These are phyloP conservation scores for Chrysotoxum bicinctum DNA, from an alignment of 2,888 invertebrate genomes.

Conservation along the genomic window DNA sequence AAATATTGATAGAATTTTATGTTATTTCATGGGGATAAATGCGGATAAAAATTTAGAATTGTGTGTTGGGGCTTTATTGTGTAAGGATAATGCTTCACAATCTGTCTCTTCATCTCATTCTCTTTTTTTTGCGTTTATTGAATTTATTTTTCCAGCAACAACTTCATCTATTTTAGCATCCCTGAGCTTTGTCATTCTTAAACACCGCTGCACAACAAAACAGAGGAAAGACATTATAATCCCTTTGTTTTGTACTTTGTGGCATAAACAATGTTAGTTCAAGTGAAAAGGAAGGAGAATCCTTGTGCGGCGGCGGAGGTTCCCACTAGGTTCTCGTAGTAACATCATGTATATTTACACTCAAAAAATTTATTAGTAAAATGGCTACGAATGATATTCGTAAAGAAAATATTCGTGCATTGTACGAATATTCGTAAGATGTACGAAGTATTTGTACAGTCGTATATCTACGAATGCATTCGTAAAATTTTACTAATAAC, in stretches of 20 bases:
- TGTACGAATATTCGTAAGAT: no score
- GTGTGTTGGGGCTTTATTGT: slow-evolving; percentile 55
- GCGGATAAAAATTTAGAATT: slow-evolving; percentile 70
- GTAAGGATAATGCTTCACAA: slow-evolving; percentile 64
- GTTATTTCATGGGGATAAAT: slow-evolving; percentile 68
- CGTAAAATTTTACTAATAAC: no score
- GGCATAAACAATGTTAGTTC: slow-evolving; percentile 69
- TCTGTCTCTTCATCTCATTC: slow-evolving; percentile 25
- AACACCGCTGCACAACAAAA: background rate
- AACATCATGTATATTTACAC: no score
- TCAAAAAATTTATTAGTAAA: no score
- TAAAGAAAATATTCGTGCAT: no score
- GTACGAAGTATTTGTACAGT: no score
- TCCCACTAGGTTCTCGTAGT: slow-evolving; percentile 1
- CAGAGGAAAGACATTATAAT: slow-evolving; percentile 41
- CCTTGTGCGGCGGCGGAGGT: slow-evolving; percentile 9
- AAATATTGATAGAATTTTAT: slow-evolving; percentile 69
- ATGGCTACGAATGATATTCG: no score
- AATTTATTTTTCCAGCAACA: background rate
- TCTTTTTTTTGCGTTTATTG: background rate
- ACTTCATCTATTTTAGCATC: slow-evolving; percentile 2
- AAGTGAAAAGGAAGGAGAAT: slow-evolving; percentile 41
- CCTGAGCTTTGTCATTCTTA: slow-evolving; percentile 38
- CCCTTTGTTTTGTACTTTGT: slow-evolving; percentile 67
- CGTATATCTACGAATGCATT: no score